phyloP scores from a whole-genome alignment of 2,888 invertebrate genomes.

The Odontothrips loti region DNA sequence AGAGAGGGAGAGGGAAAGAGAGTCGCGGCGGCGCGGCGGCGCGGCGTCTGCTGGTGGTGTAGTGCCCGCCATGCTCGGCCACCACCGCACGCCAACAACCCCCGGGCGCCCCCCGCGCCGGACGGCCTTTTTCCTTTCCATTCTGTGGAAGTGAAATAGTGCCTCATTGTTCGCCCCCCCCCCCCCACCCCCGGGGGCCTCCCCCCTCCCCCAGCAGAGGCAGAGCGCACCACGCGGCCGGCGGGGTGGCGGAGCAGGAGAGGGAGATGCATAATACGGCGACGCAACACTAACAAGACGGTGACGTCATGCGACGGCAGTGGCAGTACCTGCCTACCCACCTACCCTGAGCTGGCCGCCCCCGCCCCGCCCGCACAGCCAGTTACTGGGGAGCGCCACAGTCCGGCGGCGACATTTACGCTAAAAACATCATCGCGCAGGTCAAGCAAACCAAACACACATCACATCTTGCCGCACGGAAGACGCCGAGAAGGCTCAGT shows the following conservation, averaged over 20 bases:
- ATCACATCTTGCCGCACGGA: too few species aligned
- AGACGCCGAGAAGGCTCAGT: not conserved
- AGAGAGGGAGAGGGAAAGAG: not conserved
- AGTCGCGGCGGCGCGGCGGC: not conserved
- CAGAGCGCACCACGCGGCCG: not conserved
- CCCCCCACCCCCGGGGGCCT: too few species aligned
- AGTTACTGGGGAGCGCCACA: not conserved
- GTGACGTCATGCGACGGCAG: not conserved
- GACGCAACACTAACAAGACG: not conserved
- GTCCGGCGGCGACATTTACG: too few species aligned
- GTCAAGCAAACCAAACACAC: too few species aligned
- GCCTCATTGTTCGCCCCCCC: not conserved
- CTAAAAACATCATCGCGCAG: too few species aligned
- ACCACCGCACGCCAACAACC: not conserved
- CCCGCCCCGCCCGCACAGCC: not conserved
- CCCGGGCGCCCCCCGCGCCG: not conserved
- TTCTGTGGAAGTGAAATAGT: constrained; percentile 26
- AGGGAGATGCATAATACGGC: not conserved
- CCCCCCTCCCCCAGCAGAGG: not conserved
- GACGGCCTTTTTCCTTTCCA: not conserved
- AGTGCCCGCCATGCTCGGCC: not conserved
- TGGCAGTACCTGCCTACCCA: not conserved
- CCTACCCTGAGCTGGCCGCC: not conserved
- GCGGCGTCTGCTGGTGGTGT: not conserved
- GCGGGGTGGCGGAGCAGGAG: not conserved